phyloP scores from a whole-genome alignment of 2,797 vertebrate genomes.

The Acridotheres tristis region DNA sequence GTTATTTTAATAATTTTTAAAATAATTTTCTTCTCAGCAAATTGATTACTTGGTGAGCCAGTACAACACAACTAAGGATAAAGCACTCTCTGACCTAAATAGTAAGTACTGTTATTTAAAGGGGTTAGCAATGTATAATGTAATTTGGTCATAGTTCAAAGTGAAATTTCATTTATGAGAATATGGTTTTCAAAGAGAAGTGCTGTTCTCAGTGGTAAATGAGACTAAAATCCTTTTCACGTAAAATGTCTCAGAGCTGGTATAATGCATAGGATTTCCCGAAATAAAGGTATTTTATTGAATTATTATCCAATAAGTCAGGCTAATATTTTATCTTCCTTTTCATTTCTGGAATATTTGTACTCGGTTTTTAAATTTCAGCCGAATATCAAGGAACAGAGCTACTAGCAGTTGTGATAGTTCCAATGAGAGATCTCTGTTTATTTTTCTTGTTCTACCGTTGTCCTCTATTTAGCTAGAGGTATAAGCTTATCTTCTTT shows the following conservation, averaged over 20 bases:
- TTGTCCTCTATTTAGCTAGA: slow-evolving; percentile 13
- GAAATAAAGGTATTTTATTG: not conserved
- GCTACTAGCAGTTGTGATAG: not conserved
- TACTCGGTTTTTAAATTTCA: not conserved
- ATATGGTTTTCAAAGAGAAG: not conserved
- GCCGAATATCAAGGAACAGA: not conserved
- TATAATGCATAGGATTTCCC: not conserved
- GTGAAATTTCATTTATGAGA: not conserved
- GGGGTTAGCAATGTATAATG: not conserved
- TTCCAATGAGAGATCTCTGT: not conserved
- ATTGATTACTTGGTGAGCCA: slow-evolving; percentile 88
- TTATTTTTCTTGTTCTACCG: not conserved
- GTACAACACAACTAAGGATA: slow-evolving; percentile 87
- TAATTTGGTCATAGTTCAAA: not conserved
- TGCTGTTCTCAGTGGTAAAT: not conserved
- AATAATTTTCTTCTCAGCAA: slow-evolving; percentile 81
- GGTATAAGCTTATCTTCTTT: slow-evolving; percentile 1
- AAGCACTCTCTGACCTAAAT: slow-evolving; percentile 88
- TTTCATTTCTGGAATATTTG: not conserved
- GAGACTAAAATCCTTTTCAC: not conserved
- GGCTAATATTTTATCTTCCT: not conserved
- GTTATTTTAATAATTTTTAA: not conserved
- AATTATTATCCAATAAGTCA: not conserved
- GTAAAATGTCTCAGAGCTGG: not conserved
- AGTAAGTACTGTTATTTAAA: slow-evolving; percentile 82